Evolutionary conservation across 2,113 vertebrate genomes (phyloP).

Genomic region (Phodopus roborovskii): DNA sequence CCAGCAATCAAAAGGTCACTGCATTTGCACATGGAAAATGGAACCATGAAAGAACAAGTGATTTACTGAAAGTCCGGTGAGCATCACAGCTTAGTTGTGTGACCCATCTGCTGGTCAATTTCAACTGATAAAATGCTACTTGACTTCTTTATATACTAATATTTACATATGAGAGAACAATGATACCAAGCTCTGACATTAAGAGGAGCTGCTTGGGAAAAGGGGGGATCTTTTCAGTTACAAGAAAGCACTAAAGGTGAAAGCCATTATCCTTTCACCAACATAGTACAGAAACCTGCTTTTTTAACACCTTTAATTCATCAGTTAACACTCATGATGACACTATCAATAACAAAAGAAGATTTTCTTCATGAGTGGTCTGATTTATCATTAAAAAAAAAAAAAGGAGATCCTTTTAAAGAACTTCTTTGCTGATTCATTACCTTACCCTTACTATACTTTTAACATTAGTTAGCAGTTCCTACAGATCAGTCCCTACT

Average conservation of each 20-base stretch:
- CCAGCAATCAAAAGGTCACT: not conserved
- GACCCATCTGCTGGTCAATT: not conserved
- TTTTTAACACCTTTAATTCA: not conserved
- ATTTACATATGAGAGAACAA: not conserved
- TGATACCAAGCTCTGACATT: not conserved
- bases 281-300: not conserved
- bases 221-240: not conserved
- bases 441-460: not conserved
- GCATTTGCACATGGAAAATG: not conserved
- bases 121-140: not conserved
- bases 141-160: not conserved
- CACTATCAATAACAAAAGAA: not conserved
- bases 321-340: not conserved
- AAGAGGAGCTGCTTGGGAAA: not conserved
- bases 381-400: not conserved
- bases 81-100: not conserved
- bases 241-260: not conserved
- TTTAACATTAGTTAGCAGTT: not conserved
- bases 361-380: not conserved
- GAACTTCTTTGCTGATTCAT: not conserved
- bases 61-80: slow-evolving; percentile 29
- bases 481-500: not conserved
- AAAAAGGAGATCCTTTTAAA: not conserved
- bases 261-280: not conserved
- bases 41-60: not conserved